Base-by-base conservation (phyloP, 1,140 invertebrate species). In the Platorchestia sp. region DNA sequence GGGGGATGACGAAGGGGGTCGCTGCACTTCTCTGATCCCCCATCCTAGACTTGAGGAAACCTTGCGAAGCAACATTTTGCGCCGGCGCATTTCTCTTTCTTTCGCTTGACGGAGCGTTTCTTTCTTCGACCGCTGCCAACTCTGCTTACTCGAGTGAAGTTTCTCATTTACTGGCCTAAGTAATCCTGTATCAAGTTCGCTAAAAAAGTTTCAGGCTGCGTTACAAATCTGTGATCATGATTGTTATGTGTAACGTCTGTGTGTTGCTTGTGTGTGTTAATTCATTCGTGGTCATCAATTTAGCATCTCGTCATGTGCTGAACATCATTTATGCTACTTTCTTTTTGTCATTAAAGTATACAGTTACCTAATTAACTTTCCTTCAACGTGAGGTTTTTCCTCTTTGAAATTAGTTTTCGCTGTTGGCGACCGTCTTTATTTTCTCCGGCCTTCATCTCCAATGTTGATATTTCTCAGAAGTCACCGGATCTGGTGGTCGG, bases 1-100 rank as follows among this genome's bases (percentile, higher is more conserved):
- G 91, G 91, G 91, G 91, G 91, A 93, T 93, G 91, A 93, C 91
- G 91, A 47, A 93, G 91, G 91, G 91, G 91, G 91, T 93, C 91
- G 36, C 91, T 40, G 87, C 87, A 90, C 91, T 45, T 45, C 45
- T 93, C 43, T 45, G 43, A 45, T 47, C 91, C 91, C 91, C 91
- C 91, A 93, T 93, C 91, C 91, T 75, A 93, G 91, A 93, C 91
- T 93, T 93, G 43, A 45, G 45, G 91, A 93, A 93, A 93, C 91
- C 91, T 45, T 45, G 91, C 91, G 91, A 93, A 45, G 91, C 91
- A 45, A 93, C 91, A 93, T 93, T 93, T 93, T 44, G 91, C 91
- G 91, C 91, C 91, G 91, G 40, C 91, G 44, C 91, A 93, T 93
- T 93, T 93, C 91, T 93, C 43, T 44, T 93, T 40, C 91, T 45